Evolutionary conservation across 30 jellyfish, hydroid and myxozoan genomes (phyloP), one percentile per base, ranked within the genome.

Genomic region (Hydra vulgaris): DNA sequence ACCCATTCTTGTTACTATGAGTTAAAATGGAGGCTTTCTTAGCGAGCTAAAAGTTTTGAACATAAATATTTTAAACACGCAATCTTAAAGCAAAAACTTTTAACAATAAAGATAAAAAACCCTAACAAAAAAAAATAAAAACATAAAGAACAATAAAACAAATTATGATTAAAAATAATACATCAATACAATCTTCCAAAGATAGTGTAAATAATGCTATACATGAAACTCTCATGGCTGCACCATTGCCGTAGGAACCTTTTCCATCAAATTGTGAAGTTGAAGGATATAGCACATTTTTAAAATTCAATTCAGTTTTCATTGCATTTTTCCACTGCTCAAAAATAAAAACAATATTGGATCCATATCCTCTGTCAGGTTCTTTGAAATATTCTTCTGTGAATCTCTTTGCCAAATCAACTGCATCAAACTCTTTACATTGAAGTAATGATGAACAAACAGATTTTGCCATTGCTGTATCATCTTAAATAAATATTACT

Each of bases 151-250:
- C 12, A 40, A 40, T 3, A 3, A 40, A 12, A 3, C 5, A 40
- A 3, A 40, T 40, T 12, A 40, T 40, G 61, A 40, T 40, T 40
- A 40, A 40, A 40, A 40, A 40, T 40, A 12, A 16, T 8, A 71
- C 86, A 1, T 82, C 22, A 25, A 83, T 76, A 19, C 87, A 82
- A 0, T 86, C 84, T 18, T 78, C 82, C 66, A 40, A 87, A 18
- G 82, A 23, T 23, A 61, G 26, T 27, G 70, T 71, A 81, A 86
- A 92, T 56, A 92, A 74, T 0, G 98, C 95, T 23, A 83, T 95
- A 20, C 96, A 93, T 15, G 98, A 89, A 21, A 92, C 95, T 68
- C 98, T 87, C 98, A 92, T 92, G 17, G 98, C 98, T 25, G 98
- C 96, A 18, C 98, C 98, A 76, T 92, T 92, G 19, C 98, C 98